These are phyloP conservation scores for Apogon talboti DNA, from an alignment of 2,797 vertebrate genomes.

Conservation along the genomic window DNA sequence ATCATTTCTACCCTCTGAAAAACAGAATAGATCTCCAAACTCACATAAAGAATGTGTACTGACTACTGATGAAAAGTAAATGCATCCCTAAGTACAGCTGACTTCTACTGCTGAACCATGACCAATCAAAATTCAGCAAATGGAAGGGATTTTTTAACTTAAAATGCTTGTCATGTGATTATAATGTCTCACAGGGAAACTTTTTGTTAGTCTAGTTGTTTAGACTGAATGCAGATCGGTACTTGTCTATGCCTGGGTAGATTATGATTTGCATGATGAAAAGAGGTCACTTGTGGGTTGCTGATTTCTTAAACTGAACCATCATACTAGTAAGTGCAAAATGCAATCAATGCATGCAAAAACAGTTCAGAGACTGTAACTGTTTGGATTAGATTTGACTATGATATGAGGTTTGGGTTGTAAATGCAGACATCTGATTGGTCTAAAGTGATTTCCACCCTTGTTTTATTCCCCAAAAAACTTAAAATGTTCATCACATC, in stretches of 20 bases:
- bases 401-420: neutral
- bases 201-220: neutral
- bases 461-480: neutral
- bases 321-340: neutral
- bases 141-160: neutral
- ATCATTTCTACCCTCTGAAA: constrained; percentile 25
- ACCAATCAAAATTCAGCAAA: constrained; percentile 16
- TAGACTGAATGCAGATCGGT: constrained; percentile 17
- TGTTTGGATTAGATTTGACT: neutral
- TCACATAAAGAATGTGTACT: constrained; percentile 34
- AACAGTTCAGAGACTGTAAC: neutral
- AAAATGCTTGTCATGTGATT: constrained; percentile 14
- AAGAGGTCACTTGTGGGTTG: neutral
- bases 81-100: constrained; percentile 36
- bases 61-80: constrained; percentile 39
- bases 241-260: neutral
- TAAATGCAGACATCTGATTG: neutral
- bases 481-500: neutral
- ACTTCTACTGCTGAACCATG: constrained; percentile 24
- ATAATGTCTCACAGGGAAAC: constrained; percentile 3
- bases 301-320: neutral
- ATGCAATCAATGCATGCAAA: neutral
- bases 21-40: constrained; percentile 25
- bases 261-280: neutral
- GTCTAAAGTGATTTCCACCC: neutral